Percentiles rank a stretch among this genome's conserved stretches.
phyloP scores from a whole-genome alignment of 2,113 vertebrate genomes.

The Aldabrachelys gigantea region DNA sequence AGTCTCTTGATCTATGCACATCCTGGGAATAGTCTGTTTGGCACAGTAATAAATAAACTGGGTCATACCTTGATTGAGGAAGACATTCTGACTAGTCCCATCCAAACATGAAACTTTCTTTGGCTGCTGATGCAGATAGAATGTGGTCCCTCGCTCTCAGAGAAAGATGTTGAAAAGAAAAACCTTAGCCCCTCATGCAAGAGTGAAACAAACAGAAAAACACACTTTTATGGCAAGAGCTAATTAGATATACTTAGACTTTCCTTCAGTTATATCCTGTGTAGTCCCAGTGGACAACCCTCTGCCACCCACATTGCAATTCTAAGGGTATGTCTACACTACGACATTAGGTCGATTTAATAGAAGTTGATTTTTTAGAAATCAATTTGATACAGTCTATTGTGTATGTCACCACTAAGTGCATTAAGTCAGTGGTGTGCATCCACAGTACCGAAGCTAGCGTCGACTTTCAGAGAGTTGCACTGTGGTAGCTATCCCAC shows the following conservation, averaged over 20 bases:
- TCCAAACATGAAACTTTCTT: slow-evolving; percentile 14
- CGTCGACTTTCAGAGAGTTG: no score
- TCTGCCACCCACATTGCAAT: neutral
- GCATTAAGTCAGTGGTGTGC: no score
- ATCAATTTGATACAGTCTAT: no score
- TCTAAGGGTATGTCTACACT: neutral
- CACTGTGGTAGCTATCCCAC: no score
- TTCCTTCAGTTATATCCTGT: neutral
- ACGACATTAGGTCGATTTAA: no score
- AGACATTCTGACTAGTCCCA: neutral
- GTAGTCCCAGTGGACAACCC: no score
- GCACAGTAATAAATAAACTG: slow-evolving; percentile 59
- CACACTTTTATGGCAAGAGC: neutral
- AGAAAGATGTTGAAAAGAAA: neutral
- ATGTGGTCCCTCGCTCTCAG: neutral
- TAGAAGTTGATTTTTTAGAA: no score
- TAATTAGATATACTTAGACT: neutral
- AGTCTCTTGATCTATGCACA: slow-evolving; percentile 55
- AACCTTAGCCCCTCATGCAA: neutral
- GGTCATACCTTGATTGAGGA: slow-evolving; percentile 27
- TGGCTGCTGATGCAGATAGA: neutral
- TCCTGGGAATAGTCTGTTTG: slow-evolving; percentile 51
- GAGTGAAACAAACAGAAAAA: neutral
- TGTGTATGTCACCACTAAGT: no score
- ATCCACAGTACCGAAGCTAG: no score